Percentiles rank a stretch among this genome's conserved stretches.
Conservation (phyloP, 2,797 vertebrate genomes). For the Typhlichthys subterraneus region DNA sequence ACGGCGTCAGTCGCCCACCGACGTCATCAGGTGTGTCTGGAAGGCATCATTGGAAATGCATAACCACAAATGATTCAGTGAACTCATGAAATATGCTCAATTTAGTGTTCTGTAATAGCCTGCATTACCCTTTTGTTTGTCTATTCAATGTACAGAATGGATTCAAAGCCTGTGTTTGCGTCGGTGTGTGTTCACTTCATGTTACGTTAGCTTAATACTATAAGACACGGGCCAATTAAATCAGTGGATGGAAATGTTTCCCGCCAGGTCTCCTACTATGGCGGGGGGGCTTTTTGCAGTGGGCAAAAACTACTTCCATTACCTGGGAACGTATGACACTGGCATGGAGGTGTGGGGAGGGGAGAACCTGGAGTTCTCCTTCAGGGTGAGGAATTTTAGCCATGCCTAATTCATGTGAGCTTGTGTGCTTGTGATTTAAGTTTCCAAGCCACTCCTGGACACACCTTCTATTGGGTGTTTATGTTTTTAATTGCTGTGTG, state of each 20-base stretch:
- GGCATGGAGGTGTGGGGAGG: slow-evolving; percentile 99
- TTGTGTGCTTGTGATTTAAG: neutral
- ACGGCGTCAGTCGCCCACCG: slow-evolving; percentile 79
- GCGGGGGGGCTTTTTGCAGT: slow-evolving; percentile 96
- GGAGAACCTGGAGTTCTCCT: slow-evolving; percentile 98
- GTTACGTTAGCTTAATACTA: no score
- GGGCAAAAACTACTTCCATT: slow-evolving; percentile 90
- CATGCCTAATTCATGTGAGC: slow-evolving; percentile 1
- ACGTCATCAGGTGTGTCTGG: slow-evolving; percentile 88
- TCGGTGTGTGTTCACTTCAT: no score
- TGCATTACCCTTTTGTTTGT: no score
- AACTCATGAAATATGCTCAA: neutral
- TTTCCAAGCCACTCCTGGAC: neutral
- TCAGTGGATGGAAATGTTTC: neutral
- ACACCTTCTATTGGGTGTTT: neutral
- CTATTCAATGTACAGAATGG: no score
- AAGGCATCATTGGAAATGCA: neutral
- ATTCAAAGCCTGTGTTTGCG: no score
- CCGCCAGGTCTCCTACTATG: slow-evolving; percentile 94
- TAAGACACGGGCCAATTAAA: neutral
- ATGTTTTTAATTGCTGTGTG: neutral
- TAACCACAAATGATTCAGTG: neutral
- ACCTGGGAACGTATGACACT: slow-evolving; percentile 97
- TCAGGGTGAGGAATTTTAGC: slow-evolving; percentile 83
- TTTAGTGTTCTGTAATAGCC: no score